These are phyloP conservation scores for Macropis europaea DNA, from an alignment of 2,888 invertebrate genomes.

Conservation along the genomic window DNA sequence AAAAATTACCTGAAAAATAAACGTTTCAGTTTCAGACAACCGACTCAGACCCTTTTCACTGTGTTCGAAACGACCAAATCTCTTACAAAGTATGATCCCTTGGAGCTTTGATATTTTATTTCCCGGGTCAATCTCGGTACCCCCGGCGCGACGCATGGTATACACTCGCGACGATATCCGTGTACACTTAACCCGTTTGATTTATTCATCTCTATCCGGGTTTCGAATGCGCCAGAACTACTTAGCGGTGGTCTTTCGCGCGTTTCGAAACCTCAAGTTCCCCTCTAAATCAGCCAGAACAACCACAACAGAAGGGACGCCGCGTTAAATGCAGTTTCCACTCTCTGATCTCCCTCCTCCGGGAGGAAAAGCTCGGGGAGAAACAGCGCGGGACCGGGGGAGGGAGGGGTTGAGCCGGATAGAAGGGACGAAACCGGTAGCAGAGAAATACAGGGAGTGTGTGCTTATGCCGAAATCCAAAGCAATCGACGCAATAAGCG, in stretches of 20 bases:
- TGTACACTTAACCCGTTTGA: constrained; percentile 22
- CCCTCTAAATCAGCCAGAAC: constrained; percentile 59
- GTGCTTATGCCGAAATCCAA: constrained; percentile 67
- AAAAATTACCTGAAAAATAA: too few species aligned
- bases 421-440: constrained; percentile 18
- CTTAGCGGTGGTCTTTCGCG: constrained; percentile 9
- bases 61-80: too few species aligned
- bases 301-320: constrained; percentile 36
- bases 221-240: constrained; percentile 10
- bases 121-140: background rate
- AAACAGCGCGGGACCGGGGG: constrained; percentile 13
- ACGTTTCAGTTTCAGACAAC: too few species aligned
- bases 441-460: constrained; percentile 13
- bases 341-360: constrained; percentile 37
- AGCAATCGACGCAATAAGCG: constrained; percentile 68
- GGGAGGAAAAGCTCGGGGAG: constrained; percentile 23
- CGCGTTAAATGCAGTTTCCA: constrained; percentile 62
- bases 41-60: too few species aligned
- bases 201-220: constrained; percentile 40
- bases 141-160: background rate
- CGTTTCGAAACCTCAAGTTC: constrained; percentile 35
- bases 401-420: constrained; percentile 2
- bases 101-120: background rate
- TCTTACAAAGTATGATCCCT: background rate
- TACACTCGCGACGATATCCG: background rate